Evolutionary conservation across 2,888 invertebrate genomes (phyloP), one percentile per base, ranked within the genome.

Genomic region (Platycnemis pennipes): DNA sequence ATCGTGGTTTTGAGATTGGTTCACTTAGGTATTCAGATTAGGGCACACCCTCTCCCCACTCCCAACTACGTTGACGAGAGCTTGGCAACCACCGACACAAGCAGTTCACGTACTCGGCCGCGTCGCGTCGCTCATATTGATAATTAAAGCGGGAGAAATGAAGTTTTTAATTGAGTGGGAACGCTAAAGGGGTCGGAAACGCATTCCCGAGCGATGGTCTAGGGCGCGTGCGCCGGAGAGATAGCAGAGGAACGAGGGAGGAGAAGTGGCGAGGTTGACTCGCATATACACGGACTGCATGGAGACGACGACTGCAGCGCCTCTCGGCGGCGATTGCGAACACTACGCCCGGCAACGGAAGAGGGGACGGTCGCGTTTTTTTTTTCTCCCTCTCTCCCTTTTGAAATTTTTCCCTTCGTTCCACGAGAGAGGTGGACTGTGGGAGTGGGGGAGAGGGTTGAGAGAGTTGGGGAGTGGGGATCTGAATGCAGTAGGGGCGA

Each of bases 151-250:
- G 63, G 26, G 63, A 63, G 26, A 63, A 63, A 63, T 63, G 22
- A 63, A 63, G 63, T 63, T 63, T 63, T 63, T 63, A 63, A 63
- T 63, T 63, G 63, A 63, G 63, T 26, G 63, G n/a, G 63, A 26
- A 5, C 63, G 26, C 19, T 22, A 22, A 22, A 3, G 49, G 19
- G 4, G 49, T 5, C 22, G 63, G 11, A 53, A 46, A 53, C 63
- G 63, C 89, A 89, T 89, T 44, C 53, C 89, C 37, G 56, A 49
- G 56, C 37, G 11, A 53, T 19, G 53, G 42, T 53, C 53, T 37
- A n/a, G 16, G n/a, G 88, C 89, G 89, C 89, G 89, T 56, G 89
- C 89, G 89, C 89, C 31, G 53, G 42, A 31, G 56, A 0, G n/a
- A 63, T 5, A 7, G 26, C 49, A 37, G 89, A 49, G 37, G 89